Base-by-base conservation (phyloP, 1,140 invertebrate species). In the Matsumurasca onukii region DNA sequence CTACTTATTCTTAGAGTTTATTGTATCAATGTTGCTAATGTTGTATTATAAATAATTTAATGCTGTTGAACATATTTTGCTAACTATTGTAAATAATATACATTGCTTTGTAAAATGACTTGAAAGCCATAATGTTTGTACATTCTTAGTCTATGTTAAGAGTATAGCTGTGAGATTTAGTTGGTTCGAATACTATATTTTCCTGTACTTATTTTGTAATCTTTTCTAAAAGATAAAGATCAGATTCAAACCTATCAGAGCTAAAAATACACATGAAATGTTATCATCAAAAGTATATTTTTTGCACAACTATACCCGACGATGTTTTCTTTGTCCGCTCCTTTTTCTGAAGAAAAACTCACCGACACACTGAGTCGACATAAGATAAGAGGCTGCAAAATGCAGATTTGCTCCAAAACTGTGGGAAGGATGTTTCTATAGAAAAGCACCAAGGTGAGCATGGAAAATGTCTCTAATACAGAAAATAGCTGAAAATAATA, bases 221-320 rank as follows among this genome's bases (percentile, higher is more conserved):
- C n/a, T 51, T 5, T 51, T 51, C 24, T 20, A 5, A 17, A 51
- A 51, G 24, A 51, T 12, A 20, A 5, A 51, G 49, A 20, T 51
- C 49, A 20, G 24, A 51, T 17, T 20, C 24, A 3, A 51, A 51
- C n/a, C 24, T 12, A n/a, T n/a, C n/a, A n/a, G n/a, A n/a, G n/a
- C 49, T 12, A 5, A 20, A 51, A 9, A 20, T 51, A 51, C 49
- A 51, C 49, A 51, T 17, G n/a, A 51, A 51, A 17, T 45, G 24
- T 3, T 51, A 22, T 51, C 24, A 51, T 51, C 24, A n/a, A 20
- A 51, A 20, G 49, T 51, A 51, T 51, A 51, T 51, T 51, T 45
- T 45, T 51, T 51, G 49, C 49, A 51, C 49, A 51, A 51, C 24
- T 51, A 51, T 20, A 51, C 49, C n/a, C n/a, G n/a, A n/a, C n/a